These are phyloP conservation scores for Lutjanus campechanus DNA, from an alignment of 2,797 vertebrate genomes.

Conservation along the genomic window DNA sequence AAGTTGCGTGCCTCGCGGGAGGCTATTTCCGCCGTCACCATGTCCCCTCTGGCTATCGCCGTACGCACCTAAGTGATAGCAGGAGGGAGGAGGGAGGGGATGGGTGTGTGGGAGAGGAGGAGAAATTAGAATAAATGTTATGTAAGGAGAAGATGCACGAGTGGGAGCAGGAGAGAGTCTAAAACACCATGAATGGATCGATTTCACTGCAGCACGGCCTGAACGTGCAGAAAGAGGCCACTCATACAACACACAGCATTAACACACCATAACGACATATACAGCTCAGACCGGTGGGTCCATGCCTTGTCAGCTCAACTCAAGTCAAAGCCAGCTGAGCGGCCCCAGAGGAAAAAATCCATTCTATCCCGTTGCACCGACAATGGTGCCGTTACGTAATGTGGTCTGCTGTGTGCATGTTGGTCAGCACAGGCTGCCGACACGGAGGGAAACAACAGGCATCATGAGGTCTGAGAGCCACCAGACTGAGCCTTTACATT, in stretches of 20 bases:
- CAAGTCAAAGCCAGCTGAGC: constrained; percentile 73
- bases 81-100: not conserved
- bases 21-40: constrained; percentile 95
- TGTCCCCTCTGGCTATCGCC: constrained; percentile 93
- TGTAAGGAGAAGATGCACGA: constrained; percentile 62
- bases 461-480: constrained; percentile 34
- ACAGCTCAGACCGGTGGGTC: constrained; percentile 63
- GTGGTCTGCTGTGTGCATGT: constrained; percentile 49
- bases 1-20: constrained; percentile 96
- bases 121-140: constrained; percentile 60
- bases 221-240: constrained; percentile 61
- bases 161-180: constrained; percentile 60
- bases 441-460: constrained; percentile 47
- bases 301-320: constrained; percentile 76
- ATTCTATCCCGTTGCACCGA: constrained; percentile 73
- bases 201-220: constrained; percentile 68
- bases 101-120: constrained; percentile 29
- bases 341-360: constrained; percentile 76
- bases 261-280: constrained; percentile 55
- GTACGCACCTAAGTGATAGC: constrained; percentile 89
- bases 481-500: constrained; percentile 32
- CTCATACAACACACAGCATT: constrained; percentile 21
- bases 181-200: constrained; percentile 63
- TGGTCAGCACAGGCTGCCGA: constrained; percentile 49
- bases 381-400: constrained; percentile 78